A percentile compares a stretch with the other conserved stretches of the same genome.
Conservation (phyloP, 2,888 invertebrate genomes). For the Erebia epiphron region DNA sequence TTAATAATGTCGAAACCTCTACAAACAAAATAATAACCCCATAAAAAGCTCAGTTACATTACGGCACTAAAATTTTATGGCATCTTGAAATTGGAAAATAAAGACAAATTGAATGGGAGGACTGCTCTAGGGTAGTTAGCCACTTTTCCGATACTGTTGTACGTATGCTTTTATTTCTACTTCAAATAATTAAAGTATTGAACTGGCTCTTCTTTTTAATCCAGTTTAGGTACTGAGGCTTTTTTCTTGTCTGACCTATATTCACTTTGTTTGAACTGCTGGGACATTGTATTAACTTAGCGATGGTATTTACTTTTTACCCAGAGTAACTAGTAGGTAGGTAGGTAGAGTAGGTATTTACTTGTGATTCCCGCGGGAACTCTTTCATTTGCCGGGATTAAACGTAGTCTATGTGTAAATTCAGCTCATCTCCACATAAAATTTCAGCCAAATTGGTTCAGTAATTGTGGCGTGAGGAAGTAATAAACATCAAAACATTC, state of each 20-base stretch:
- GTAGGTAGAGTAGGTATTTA: too few relatives aligned
- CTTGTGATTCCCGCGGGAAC: too few relatives aligned
- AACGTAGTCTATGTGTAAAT: too few relatives aligned
- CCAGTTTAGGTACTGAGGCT: background rate
- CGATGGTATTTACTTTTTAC: too few relatives aligned
- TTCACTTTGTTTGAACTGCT: too few relatives aligned
- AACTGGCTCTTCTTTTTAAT: background rate
- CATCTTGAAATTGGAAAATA: conserved; percentile 21
- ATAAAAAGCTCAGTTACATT: conserved; percentile 21
- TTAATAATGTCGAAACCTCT: background rate
- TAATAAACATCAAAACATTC: too few relatives aligned
- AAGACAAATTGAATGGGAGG: conserved; percentile 22
- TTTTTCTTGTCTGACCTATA: background rate
- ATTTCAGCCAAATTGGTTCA: too few relatives aligned
- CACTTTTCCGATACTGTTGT: conserved; percentile 13
- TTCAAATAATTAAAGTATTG: background rate
- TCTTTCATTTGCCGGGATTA: too few relatives aligned
- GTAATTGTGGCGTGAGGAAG: too few relatives aligned
- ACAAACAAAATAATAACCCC: conserved; percentile 17
- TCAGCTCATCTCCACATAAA: too few relatives aligned
- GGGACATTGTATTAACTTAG: too few relatives aligned
- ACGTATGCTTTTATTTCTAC: conserved; percentile 10
- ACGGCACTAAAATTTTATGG: conserved; percentile 25
- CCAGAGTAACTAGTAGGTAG: too few relatives aligned
- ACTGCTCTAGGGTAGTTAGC: conserved; percentile 4